A percentile compares a stretch with the other conserved stretches of the same genome.
Evolutionary conservation across 1,140 invertebrate species (phyloP).

Genomic region (Eupristina koningsbergeri): DNA sequence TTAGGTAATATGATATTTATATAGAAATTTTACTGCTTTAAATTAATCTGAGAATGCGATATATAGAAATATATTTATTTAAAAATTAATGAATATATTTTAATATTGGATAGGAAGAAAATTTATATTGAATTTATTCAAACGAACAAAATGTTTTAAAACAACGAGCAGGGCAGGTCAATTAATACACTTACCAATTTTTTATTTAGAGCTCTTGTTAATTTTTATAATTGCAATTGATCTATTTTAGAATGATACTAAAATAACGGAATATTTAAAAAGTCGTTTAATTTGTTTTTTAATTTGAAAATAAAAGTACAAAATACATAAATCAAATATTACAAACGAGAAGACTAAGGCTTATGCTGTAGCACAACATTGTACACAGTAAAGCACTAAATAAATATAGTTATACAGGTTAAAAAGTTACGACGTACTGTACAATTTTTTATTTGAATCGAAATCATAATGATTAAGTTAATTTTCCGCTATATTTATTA

Average conservation of each 20-base stretch:
- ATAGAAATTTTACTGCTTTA: not conserved
- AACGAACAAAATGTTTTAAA: not conserved
- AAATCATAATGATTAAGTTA: not conserved
- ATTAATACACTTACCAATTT: not conserved
- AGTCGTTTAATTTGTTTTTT: conserved; percentile 6
- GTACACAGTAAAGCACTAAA: not conserved
- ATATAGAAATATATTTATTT: conserved; percentile 22
- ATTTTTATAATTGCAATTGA: conserved; percentile 12
- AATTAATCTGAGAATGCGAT: conserved; percentile 26
- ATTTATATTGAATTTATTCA: not conserved
- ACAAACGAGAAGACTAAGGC: conserved; percentile 37
- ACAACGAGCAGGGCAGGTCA: not conserved
- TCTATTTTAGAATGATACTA: not conserved
- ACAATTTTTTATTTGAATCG: conserved; percentile 1
- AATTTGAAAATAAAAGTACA: conserved; percentile 42
- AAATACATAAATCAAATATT: conserved; percentile 44
- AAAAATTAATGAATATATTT: not conserved
- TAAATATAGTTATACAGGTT: not conserved
- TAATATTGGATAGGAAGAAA: not conserved
- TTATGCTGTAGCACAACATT: conserved; percentile 14
- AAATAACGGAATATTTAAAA: conserved; percentile 8
- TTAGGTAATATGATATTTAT: not conserved
- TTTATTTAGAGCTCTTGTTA: not conserved
- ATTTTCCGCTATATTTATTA: conserved; percentile 35
- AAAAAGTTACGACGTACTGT: not conserved